Evolutionary conservation across 37 sponge, comb jelly and placozoan species (phyloP).

Genomic region (Lycopodina hypogea): DNA sequence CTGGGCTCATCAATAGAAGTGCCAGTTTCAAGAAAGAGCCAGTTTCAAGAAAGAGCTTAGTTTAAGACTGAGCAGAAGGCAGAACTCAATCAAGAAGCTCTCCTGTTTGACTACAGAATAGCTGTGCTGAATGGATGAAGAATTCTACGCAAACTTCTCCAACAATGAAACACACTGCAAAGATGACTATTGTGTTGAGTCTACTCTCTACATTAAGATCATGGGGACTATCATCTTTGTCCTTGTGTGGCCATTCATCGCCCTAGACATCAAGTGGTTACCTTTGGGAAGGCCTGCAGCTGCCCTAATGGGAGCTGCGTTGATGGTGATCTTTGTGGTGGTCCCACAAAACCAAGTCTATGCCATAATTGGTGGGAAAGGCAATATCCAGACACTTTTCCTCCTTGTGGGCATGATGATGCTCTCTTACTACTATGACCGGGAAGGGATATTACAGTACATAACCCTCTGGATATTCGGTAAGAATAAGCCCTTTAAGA

Average conservation of each 20-base stretch:
- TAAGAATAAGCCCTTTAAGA: constrained; percentile 42
- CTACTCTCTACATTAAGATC: constrained; percentile 45
- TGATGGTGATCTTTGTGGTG: constrained; percentile 76
- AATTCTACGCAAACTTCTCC: neutral
- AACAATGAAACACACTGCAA: neutral
- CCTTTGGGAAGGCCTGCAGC: constrained; percentile 76
- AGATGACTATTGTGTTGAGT: constrained; percentile 1
- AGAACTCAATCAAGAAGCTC: too few relatives aligned
- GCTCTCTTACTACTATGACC: constrained; percentile 76
- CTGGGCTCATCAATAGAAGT: too few relatives aligned
- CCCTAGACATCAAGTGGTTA: constrained; percentile 76
- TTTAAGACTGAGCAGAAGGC: too few relatives aligned
- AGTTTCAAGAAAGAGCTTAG: too few relatives aligned
- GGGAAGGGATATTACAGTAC: constrained; percentile 65
- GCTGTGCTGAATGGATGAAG: too few relatives aligned
- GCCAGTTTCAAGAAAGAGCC: too few relatives aligned
- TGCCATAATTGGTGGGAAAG: constrained; percentile 38
- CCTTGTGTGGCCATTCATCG: constrained; percentile 81
- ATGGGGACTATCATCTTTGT: constrained; percentile 68
- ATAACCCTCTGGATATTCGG: constrained; percentile 64
- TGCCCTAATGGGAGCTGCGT: constrained; percentile 60
- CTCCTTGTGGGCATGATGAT: constrained; percentile 88
- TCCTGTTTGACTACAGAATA: too few relatives aligned
- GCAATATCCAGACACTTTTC: constrained; percentile 70
- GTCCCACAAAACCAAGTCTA: constrained; percentile 67